Evolutionary conservation across 1,140 invertebrate species (phyloP).

Genomic region (Pseudomyrmex cubaensis): DNA sequence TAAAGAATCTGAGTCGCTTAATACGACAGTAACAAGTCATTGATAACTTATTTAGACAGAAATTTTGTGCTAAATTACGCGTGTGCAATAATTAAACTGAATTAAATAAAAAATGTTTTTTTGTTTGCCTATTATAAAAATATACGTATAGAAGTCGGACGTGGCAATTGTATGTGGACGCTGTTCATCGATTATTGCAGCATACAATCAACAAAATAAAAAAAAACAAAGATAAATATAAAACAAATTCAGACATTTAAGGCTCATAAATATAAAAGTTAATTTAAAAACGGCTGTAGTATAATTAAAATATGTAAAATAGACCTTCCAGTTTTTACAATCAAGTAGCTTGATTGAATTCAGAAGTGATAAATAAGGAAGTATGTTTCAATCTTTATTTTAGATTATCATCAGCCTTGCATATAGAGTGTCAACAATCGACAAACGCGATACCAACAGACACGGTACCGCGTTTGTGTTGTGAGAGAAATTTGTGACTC

Average conservation of each 20-base stretch:
- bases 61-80: slow-evolving; percentile 3
- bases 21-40: background rate
- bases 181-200: background rate
- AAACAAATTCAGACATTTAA: too few species aligned
- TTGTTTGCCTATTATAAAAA: slow-evolving; percentile 11
- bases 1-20: background rate
- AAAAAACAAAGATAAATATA: background rate
- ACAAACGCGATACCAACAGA: too few species aligned
- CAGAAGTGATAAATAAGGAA: too few species aligned
- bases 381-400: too few species aligned
- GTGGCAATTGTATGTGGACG: background rate
- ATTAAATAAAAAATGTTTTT: background rate
- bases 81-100: background rate
- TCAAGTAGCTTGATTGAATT: too few species aligned
- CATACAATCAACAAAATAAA: background rate
- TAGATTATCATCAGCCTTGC: too few species aligned
- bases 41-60: slow-evolving; percentile 5
- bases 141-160: background rate
- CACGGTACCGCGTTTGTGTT: too few species aligned
- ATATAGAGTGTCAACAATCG: too few species aligned
- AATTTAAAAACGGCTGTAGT: too few species aligned
- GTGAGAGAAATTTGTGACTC: too few species aligned
- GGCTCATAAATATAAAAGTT: background rate
- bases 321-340: too few species aligned
- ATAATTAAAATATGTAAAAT: too few species aligned